Base-by-base conservation (phyloP, 2,797 vertebrate species). In the Hephaestus fuliginosus region DNA sequence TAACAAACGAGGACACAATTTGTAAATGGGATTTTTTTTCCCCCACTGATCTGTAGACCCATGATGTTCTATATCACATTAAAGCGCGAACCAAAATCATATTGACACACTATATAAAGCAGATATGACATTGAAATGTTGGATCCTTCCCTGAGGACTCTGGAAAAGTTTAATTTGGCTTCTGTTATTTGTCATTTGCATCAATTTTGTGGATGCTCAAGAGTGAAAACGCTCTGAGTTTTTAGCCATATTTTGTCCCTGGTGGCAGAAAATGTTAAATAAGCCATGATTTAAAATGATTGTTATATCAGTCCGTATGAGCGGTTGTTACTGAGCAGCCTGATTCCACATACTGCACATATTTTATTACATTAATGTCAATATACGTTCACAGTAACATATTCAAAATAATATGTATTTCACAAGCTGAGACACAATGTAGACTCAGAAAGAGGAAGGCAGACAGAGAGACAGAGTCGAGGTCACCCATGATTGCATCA, bases 1-100 rank as follows among this genome's bases (percentile, higher is more conserved):
- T 95, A 95, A 96, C 95, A 95, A 95, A 95, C 78, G 92, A 95
- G 92, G 93, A 95, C 93, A 94, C 91, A 88, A 93, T 94, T 95
- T 95, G 90, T 95, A 94, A 95, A 95, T 94, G 89, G 91, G 91
- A 92, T 93, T 91, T 92, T 70, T 80, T 85, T 46, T 17, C 68
- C 84, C 66, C 74, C 83, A 33, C 30, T 66, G 78, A 93, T 93
- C 78, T 83, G 30, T 33, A 74, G 84, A 90, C 86, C 85, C 57
- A 78, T 62, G 76, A 85, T 90, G 88, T 93, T 94, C 94, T 90
- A 88, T 92, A 93, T 92, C 91, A 89, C 87, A 95, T 94, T 88
- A 94, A 91, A 90, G 80, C 72, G 63, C 91, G 91, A 87, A 88
- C 74, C 72, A 88, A 90, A 94, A 94, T 93, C 88, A 92, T 88